These are phyloP conservation scores for Eristalis tenax DNA, from an alignment of 2,888 invertebrate species.

Conservation along the genomic window DNA sequence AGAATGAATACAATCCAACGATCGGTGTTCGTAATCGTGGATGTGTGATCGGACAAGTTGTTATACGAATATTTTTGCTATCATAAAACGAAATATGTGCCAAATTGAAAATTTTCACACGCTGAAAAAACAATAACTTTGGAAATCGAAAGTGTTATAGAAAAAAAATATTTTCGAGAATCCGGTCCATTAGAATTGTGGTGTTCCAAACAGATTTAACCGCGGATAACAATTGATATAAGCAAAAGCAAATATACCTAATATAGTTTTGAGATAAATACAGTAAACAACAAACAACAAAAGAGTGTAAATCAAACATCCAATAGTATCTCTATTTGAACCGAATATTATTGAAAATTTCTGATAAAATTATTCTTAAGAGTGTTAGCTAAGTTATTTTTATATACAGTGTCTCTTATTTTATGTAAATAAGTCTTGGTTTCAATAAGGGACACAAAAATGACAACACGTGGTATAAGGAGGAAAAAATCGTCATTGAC, in stretches of 20 bases:
- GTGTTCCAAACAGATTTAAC: not conserved
- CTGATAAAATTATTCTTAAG: slow-evolving; percentile 1
- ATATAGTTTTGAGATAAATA: not conserved
- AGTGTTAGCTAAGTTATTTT: slow-evolving; percentile 13
- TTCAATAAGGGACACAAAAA: slow-evolving; percentile 74
- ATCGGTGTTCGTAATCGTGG: slow-evolving; percentile 51
- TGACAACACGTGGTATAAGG: slow-evolving; percentile 91
- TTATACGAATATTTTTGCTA: slow-evolving; percentile 5
- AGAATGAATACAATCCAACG: slow-evolving; percentile 49
- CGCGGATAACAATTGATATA: not conserved
- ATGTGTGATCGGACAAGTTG: slow-evolving; percentile 39
- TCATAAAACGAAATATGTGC: slow-evolving; percentile 35
- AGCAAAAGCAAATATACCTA: not conserved
- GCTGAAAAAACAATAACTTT: slow-evolving; percentile 17
- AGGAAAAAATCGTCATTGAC: slow-evolving; percentile 94
- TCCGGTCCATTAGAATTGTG: not conserved
- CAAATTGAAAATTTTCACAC: slow-evolving; percentile 30
- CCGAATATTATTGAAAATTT: not conserved
- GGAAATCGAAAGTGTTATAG: not conserved
- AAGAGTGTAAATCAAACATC: not conserved
- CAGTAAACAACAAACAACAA: not conserved
- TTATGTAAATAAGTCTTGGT: not conserved
- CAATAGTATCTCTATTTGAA: not conserved
- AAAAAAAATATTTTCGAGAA: not conserved
- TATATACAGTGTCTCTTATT: slow-evolving; percentile 1